phyloP scores from a whole-genome alignment of 2,113 vertebrate genomes.

The Felis catus region DNA sequence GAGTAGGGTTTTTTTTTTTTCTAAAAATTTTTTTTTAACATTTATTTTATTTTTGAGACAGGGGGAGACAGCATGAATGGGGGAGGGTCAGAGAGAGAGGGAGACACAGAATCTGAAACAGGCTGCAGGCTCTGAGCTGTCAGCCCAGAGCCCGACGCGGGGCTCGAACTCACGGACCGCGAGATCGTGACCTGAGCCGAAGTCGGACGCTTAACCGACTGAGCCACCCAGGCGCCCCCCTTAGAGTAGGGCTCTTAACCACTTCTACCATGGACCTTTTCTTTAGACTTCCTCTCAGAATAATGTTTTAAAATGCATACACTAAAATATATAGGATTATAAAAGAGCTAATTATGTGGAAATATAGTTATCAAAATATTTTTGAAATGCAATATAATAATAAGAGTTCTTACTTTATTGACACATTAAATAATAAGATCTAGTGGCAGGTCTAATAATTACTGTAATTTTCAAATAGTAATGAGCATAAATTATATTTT shows the following conservation, averaged over 20 bases:
- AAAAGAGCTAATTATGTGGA: constrained; percentile 19
- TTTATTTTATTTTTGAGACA: no score
- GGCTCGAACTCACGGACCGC: no score
- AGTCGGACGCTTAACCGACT: no score
- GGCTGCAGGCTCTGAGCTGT: no score
- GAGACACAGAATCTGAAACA: no score
- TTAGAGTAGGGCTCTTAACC: background rate
- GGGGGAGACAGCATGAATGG: no score
- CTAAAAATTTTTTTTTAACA: no score
- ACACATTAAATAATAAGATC: constrained; percentile 34
- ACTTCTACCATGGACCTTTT: background rate
- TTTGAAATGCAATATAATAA: constrained; percentile 37
- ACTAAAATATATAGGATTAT: background rate
- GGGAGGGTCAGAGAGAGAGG: no score
- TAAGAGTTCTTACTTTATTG: constrained; percentile 5
- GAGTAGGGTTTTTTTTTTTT: background rate
- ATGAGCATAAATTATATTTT: background rate
- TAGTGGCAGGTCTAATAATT: constrained; percentile 21
- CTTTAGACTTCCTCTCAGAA: background rate
- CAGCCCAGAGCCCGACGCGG: no score
- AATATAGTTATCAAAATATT: constrained; percentile 55
- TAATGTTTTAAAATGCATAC: background rate
- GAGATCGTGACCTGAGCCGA: no score
- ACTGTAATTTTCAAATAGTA: constrained; percentile 45
- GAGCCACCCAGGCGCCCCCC: no score